Evolutionary conservation across 1,140 invertebrate genomes (phyloP).

Genomic region (Leucophenga varia): DNA sequence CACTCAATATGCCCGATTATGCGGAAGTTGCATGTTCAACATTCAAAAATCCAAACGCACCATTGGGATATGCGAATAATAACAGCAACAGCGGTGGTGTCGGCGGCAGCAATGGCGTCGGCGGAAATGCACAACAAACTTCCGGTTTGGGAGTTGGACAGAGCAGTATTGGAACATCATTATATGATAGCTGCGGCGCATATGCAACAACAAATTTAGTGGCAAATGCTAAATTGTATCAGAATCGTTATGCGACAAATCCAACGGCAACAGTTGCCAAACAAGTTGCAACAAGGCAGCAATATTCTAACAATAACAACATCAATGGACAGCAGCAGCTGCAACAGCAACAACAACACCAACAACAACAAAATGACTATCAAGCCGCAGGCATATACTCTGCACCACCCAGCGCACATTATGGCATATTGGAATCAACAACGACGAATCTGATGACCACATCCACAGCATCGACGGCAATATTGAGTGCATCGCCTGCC

Average conservation of each 20-base stretch:
- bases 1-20: constrained; percentile 58
- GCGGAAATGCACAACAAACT: constrained; percentile 14
- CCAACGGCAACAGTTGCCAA: constrained; percentile 9
- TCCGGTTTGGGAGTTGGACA: constrained; percentile 6
- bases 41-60: constrained; percentile 49
- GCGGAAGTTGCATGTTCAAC: constrained; percentile 58
- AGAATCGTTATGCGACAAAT: constrained; percentile 48
- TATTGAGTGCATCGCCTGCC: constrained; percentile 35
- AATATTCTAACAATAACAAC: constrained; percentile 3
- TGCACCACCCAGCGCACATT: constrained; percentile 49
- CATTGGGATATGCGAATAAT: not conserved
- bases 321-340: constrained; percentile 13
- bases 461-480: constrained; percentile 46
- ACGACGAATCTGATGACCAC: constrained; percentile 40
- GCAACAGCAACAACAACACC: constrained; percentile 4
- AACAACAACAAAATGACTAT: constrained; percentile 33
- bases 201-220: constrained; percentile 57
- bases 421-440: constrained; percentile 34
- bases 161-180: constrained; percentile 37
- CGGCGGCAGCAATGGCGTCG: constrained; percentile 11
- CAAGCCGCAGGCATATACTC: constrained; percentile 50
- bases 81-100: constrained; percentile 14
- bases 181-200: constrained; percentile 55
- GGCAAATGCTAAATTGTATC: constrained; percentile 54
- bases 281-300: constrained; percentile 1